Evolutionary conservation across 2,113 vertebrate genomes (phyloP), one percentile per base, ranked within the genome.

Genomic region (Aspidoscelis tigris): DNA sequence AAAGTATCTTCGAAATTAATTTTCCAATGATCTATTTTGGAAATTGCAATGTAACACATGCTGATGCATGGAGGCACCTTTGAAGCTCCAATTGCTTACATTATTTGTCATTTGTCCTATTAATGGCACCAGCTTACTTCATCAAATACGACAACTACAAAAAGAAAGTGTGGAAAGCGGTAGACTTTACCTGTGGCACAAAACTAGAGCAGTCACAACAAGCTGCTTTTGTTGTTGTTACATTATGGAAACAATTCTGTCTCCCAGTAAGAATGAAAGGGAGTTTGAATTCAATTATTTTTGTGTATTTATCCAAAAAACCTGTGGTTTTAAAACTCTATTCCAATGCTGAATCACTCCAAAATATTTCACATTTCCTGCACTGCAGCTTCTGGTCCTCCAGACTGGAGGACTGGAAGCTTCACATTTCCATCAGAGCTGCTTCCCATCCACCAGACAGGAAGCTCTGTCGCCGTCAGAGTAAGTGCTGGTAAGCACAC

Each of bases 1-100:
- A 90, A 87, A 78, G 78, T 88, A 74, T 86, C 77, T 84, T 78
- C 86, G 91, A 89, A 81, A 88, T 75, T 86, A 87, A 92, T 90
- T 91, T 86, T 12, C 6, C 53, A 88, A 74, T n/a, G 81, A 77
- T 88, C 39, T 81, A 74, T 85, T 86, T 44, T 87, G 64, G 26
- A 91, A 88, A 82, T 89, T 73, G 50, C 66, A 9, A 43, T 55
- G 50, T 87, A 71, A 89, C 89, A 71, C 39, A 78, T 91, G n/a
- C 79, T 21, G 84, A 86, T 21, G 0, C n/a, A 26, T 7, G 55
- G 66, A 47, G 53, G 66, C 39, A 78, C 66, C 68, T 78, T 78
- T 61, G 39, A n/a, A 26, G 75, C 18, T 50, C 11, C 47, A 22
- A 16, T 12, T 12, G 55, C 55, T 43, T 75, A n/a, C 44, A 22